Conservation (phyloP, 2,113 vertebrate species). For the Hippocampus zosterae region DNA sequence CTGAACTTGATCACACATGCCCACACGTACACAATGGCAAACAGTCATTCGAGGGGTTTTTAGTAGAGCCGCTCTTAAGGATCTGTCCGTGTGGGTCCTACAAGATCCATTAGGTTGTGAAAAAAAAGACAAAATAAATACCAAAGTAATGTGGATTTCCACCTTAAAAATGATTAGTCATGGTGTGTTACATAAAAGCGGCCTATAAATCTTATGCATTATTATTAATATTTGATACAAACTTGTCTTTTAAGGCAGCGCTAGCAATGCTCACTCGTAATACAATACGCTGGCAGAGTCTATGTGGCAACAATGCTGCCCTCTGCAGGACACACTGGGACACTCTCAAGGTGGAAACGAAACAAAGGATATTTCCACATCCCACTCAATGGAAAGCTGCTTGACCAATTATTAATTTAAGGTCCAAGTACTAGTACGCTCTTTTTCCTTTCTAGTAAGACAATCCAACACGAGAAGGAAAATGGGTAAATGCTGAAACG, state of each 20-base stretch:
- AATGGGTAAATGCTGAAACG: not conserved
- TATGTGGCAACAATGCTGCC: not conserved
- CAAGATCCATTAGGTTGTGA: slow-evolving; percentile 32
- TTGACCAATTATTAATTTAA: not conserved
- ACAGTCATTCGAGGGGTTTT: slow-evolving; percentile 20
- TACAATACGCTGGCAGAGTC: not conserved
- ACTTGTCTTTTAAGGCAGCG: slow-evolving; percentile 56
- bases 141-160: slow-evolving; percentile 32
- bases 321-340: slow-evolving; percentile 7
- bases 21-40: slow-evolving; percentile 8
- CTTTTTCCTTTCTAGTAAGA: not conserved
- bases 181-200: not conserved
- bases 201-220: too few species aligned
- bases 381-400: not conserved
- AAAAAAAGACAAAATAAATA: slow-evolving; percentile 57
- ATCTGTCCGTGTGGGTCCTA: slow-evolving; percentile 31
- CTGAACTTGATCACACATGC: not conserved
- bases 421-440: not conserved
- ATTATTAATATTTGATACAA: slow-evolving; percentile 54
- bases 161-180: slow-evolving; percentile 17
- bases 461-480: not conserved
- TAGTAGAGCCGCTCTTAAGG: slow-evolving; percentile 30
- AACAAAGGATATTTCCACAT: not conserved
- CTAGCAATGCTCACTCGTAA: slow-evolving; percentile 29
- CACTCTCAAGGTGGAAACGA: not conserved